Evolutionary conservation across 2,797 vertebrate genomes (phyloP).

Genomic region (Sebastes matsubarae): DNA sequence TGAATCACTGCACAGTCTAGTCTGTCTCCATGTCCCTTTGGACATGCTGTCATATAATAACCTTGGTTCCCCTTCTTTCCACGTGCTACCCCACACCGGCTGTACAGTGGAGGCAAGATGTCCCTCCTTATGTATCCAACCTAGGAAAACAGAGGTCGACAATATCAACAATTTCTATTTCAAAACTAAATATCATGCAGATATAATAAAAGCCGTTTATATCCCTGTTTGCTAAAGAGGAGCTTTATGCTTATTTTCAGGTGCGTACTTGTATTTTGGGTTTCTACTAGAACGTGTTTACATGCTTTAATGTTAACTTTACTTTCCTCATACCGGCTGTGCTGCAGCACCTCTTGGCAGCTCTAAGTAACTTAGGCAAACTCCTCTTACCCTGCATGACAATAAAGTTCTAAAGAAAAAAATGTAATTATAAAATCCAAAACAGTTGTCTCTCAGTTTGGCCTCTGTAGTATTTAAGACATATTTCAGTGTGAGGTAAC

Average conservation of each 20-base stretch:
- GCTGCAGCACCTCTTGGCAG: too few species aligned
- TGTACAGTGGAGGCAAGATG: conserved; percentile 26
- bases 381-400: not conserved
- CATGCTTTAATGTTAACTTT: too few species aligned
- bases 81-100: conserved; percentile 14
- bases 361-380: not conserved
- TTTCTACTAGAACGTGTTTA: too few species aligned
- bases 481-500: not conserved
- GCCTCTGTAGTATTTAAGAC: not conserved
- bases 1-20: conserved; percentile 59
- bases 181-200: not conserved
- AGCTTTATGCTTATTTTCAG: too few species aligned
- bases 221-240: not conserved
- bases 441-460: conserved; percentile 2
- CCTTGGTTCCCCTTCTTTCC: conserved; percentile 55
- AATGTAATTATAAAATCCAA: not conserved
- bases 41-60: conserved; percentile 57
- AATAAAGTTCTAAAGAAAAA: not conserved
- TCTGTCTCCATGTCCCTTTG: conserved; percentile 45
- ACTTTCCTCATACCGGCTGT: too few species aligned
- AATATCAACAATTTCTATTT: not conserved
- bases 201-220: not conserved
- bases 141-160: not conserved
- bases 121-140: conserved; percentile 2
- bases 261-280: too few species aligned